Conservation (phyloP, 2,888 invertebrate species). For the Podotricha telesiphe region DNA sequence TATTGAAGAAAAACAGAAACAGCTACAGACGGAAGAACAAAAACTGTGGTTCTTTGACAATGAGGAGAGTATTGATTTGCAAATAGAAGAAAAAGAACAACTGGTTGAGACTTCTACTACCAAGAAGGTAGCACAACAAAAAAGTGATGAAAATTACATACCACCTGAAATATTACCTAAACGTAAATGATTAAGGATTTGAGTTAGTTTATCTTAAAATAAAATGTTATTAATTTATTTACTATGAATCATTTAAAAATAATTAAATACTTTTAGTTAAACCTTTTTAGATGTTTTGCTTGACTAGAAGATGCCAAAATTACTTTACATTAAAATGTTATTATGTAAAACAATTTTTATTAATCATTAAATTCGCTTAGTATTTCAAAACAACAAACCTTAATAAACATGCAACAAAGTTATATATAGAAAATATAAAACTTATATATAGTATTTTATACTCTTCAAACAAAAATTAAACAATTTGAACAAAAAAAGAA, state of each 20-base stretch:
- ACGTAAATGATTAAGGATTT: conserved; percentile 54
- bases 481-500: too few species aligned
- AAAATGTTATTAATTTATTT: neutral
- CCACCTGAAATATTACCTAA: conserved; percentile 87
- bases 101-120: conserved; percentile 54
- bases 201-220: conserved; percentile 11
- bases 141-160: conserved; percentile 85
- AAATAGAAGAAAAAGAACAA: conserved; percentile 85
- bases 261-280: neutral
- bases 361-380: too few species aligned
- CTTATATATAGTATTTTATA: too few species aligned
- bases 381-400: too few species aligned
- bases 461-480: too few species aligned
- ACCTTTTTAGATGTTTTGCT: neutral
- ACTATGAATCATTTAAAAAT: neutral
- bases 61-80: conserved; percentile 88
- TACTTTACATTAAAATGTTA: neutral
- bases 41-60: conserved; percentile 92
- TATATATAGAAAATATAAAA: too few species aligned
- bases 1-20: conserved; percentile 79
- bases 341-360: too few species aligned
- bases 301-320: neutral
- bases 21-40: conserved; percentile 84
- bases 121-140: conserved; percentile 76
- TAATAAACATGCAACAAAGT: too few species aligned